Conservation (phyloP, 2,888 invertebrate species). For the Noctua janthina region DNA sequence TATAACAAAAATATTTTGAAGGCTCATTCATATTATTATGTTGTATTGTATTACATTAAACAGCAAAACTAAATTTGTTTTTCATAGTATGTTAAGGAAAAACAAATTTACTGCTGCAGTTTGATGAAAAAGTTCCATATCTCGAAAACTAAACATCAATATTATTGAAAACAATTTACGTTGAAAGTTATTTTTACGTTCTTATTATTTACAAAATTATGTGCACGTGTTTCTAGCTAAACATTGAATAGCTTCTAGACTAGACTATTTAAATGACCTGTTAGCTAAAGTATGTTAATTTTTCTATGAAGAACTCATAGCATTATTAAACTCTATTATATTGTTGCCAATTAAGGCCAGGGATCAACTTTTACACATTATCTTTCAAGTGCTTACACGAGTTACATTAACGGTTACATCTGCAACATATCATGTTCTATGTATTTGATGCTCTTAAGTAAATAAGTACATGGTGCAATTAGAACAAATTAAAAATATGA, state of each 20-base stretch:
- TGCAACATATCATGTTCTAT: conserved; percentile 3
- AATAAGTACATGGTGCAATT: not conserved
- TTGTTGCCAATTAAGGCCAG: conserved; percentile 6
- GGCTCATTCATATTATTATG: too few species aligned
- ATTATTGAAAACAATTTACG: too few species aligned
- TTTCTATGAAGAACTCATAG: not conserved
- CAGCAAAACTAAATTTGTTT: too few species aligned
- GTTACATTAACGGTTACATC: not conserved
- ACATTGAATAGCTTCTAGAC: not conserved
- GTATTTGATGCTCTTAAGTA: conserved; percentile 27
- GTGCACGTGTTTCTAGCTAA: not conserved
- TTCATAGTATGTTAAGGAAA: too few species aligned
- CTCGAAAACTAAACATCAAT: too few species aligned
- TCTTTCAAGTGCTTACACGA: not conserved
- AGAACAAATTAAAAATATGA: not conserved
- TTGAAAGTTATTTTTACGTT: too few species aligned
- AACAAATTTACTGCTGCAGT: too few species aligned
- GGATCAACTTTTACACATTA: conserved; percentile 9
- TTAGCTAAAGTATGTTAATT: not conserved
- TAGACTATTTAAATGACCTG: not conserved
- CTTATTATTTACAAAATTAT: not conserved
- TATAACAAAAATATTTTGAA: too few species aligned
- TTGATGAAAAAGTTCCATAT: too few species aligned
- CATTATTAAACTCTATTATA: conserved; percentile 2
- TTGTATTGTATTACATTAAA: too few species aligned